Evolutionary conservation across 1,140 invertebrate species (phyloP).

Genomic region (Dendroctonus ponderosae): DNA sequence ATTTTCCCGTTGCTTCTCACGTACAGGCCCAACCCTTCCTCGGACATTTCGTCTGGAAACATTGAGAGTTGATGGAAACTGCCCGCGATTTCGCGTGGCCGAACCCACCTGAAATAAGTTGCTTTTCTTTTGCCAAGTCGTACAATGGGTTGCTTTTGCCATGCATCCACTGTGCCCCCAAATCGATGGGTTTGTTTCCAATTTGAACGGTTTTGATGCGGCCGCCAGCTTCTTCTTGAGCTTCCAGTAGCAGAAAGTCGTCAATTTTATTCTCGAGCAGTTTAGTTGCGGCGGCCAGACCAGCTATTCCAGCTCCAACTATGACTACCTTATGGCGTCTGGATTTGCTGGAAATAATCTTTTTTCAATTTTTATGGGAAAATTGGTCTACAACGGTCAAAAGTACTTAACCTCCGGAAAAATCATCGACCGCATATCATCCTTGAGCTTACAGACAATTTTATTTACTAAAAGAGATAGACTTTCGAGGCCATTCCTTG

Average conservation of each 20-base stretch:
- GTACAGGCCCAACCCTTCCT: conserved; percentile 58
- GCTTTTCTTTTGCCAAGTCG: conserved; percentile 51
- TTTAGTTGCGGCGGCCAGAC: conserved; percentile 57
- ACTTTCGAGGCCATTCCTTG: too few species aligned
- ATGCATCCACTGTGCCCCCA: conserved; percentile 77
- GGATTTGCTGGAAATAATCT: neutral
- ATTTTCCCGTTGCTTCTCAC: conserved; percentile 55
- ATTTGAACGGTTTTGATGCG: conserved; percentile 57
- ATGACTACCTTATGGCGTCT: conserved; percentile 51
- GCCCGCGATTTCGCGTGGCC: neutral
- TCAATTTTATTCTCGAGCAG: conserved; percentile 53
- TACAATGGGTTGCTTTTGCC: conserved; percentile 62
- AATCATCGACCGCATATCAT: too few species aligned
- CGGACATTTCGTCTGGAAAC: conserved; percentile 49
- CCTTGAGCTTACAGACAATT: too few species aligned
- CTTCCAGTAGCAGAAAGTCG: conserved; percentile 60
- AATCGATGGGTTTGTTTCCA: conserved; percentile 55
- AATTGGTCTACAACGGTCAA: too few species aligned
- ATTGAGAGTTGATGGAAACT: neutral
- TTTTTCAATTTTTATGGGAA: neutral
- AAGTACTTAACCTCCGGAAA: too few species aligned
- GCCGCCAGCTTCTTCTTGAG: conserved; percentile 60
- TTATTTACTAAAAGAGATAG: too few species aligned
- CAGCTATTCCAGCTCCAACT: conserved; percentile 64
- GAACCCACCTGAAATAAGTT: conserved; percentile 49